Conservation (phyloP, 1,140 invertebrate genomes). For the Zelostemma sp. region DNA sequence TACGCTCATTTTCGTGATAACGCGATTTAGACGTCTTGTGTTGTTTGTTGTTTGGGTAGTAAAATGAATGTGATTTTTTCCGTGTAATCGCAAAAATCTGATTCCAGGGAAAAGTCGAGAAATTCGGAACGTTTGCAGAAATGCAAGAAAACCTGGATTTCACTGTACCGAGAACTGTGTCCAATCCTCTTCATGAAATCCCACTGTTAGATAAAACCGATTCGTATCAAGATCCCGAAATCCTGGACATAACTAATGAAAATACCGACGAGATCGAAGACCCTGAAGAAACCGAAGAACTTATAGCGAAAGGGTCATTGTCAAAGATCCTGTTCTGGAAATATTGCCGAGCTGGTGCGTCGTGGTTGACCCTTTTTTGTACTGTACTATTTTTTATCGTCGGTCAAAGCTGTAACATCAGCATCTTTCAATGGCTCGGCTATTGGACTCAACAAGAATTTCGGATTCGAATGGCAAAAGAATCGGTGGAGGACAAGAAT, state of each 20-base stretch:
- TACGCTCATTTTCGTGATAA: too few species aligned
- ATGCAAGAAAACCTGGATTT: constrained; percentile 62
- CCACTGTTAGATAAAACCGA: neutral
- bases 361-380: constrained; percentile 62
- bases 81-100: too few species aligned
- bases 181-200: neutral
- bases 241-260: constrained; percentile 24
- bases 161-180: constrained; percentile 28
- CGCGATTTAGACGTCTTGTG: too few species aligned
- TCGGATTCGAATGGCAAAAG: constrained; percentile 2
- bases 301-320: constrained; percentile 73
- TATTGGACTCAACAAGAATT: constrained; percentile 69
- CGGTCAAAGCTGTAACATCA: constrained; percentile 69
- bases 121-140: constrained; percentile 63
- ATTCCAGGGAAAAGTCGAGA: constrained; percentile 59
- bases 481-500: neutral
- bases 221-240: constrained; percentile 11
- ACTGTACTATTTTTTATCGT: constrained; percentile 64
- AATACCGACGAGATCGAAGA: constrained; percentile 64
- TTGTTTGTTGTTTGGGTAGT: too few species aligned
- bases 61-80: too few species aligned
- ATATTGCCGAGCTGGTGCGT: constrained; percentile 72
- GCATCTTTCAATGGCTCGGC: constrained; percentile 75
- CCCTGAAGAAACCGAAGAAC: too few species aligned
- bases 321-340: constrained; percentile 69